Base-by-base conservation (phyloP, 2,888 invertebrate genomes). In the Leptinotarsa peninsularis region DNA sequence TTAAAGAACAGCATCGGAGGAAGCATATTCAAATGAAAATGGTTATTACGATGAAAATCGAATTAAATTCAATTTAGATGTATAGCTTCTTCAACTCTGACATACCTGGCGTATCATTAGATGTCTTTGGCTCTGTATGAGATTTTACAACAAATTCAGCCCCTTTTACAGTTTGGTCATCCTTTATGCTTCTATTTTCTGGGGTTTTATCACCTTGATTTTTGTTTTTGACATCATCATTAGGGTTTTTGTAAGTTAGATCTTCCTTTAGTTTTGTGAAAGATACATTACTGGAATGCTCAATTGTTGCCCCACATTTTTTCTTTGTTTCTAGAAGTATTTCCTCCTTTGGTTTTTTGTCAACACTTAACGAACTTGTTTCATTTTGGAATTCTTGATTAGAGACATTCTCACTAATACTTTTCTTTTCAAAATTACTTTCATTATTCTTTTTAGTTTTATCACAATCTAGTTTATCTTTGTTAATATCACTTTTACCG, bases 91-190 rank as follows among this genome's bases (percentile, higher is more conserved):
- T 68, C 70, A 70, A 76, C 71, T 71, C 56, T 56, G 75, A 77
- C 76, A 67, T 78, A 81, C 75, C 80, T 78, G 78, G 80, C 72
- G 75, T 77, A 66, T 74, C 72, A 43, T 67, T 56, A 7, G 66
- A 23, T 23, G 23, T 54, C n/a, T 43, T 56, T 18, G 72, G 18
- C 1, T 49, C 21, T 33, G 21, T 23, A 15, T 2, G 18, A 33
- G 63, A 43, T 63, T 63, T 14, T 4, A 15, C 33, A 14, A 63
- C 15, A 63, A 10, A 63, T n/a, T 63, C n/a, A 10, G n/a, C 63
- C n/a, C 18, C 15, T 33, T n/a, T 63, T 3, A 63, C n/a, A 63
- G 5, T 52, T 52, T 52, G 15, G n/a, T 63, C 63, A n/a, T 43
- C 18, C 14, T 63, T 23, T 23, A 27, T 15, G 18, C 23, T 50